These are phyloP conservation scores for Dendrocincla tyrannina DNA, from an alignment of 2,797 vertebrate species.

Conservation along the genomic window DNA sequence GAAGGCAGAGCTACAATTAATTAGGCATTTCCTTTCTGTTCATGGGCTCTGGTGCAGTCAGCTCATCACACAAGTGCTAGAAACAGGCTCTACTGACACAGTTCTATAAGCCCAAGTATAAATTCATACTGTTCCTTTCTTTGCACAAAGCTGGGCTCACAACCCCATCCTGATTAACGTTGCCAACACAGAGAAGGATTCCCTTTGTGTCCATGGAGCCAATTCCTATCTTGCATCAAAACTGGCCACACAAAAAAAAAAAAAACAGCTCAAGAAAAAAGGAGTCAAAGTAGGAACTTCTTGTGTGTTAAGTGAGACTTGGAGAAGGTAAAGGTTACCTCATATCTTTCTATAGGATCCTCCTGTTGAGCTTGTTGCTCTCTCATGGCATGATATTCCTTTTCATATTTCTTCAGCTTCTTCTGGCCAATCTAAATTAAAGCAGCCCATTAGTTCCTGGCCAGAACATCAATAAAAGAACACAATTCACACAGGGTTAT, in stretches of 20 bases:
- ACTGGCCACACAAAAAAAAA: background rate
- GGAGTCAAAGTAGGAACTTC: background rate
- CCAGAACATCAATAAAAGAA: background rate
- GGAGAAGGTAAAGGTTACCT: constrained; percentile 77
- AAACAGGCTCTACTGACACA: background rate
- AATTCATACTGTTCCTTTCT: background rate
- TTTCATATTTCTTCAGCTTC: constrained; percentile 98
- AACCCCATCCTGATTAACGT: fast-evolving
- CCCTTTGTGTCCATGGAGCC: background rate
- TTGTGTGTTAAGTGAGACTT: background rate
- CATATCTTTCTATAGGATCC: constrained; percentile 94
- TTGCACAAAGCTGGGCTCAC: background rate
- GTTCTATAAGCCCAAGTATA: background rate
- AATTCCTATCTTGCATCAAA: background rate
- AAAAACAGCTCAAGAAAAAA: background rate
- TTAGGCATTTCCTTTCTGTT: background rate
- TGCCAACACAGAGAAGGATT: background rate
- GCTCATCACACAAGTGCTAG: background rate
- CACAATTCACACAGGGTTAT: background rate
- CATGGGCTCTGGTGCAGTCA: background rate
- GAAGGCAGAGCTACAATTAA: background rate
- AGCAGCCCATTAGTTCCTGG: constrained; percentile 56
- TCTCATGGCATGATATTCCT: constrained; percentile 94
- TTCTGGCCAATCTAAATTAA: constrained; percentile 92
- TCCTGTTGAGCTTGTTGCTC: constrained; percentile 98